phyloP scores from a whole-genome alignment of 1,140 invertebrate genomes.

The Drosophila littoralis region DNA sequence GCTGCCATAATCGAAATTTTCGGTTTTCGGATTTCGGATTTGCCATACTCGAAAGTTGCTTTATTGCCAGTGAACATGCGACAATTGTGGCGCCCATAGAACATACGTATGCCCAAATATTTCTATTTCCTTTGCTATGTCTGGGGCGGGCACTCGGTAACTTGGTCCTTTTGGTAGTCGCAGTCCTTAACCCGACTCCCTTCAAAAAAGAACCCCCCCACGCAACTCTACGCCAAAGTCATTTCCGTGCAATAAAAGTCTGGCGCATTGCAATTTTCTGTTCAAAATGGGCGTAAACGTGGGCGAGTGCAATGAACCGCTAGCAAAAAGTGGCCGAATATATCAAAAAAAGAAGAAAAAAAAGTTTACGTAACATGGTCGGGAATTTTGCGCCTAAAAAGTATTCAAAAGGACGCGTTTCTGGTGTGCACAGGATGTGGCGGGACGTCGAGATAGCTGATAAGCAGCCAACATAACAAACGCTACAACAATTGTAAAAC shows the following conservation, averaged over 20 bases:
- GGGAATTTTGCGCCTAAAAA: slow-evolving; percentile 62
- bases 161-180: too few relatives aligned
- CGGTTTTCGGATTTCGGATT: slow-evolving; percentile 49
- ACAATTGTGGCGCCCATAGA: slow-evolving; percentile 46
- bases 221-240: slow-evolving; percentile 43
- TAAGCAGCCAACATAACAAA: slow-evolving; percentile 49
- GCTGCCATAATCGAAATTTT: slow-evolving; percentile 73
- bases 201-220: slow-evolving; percentile 15
- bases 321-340: slow-evolving; percentile 24
- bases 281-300: slow-evolving; percentile 19
- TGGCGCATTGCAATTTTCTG: slow-evolving; percentile 68
- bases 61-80: slow-evolving; percentile 70
- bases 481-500: slow-evolving; percentile 32
- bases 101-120: slow-evolving; percentile 9
- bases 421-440: neutral
- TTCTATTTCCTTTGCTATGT: slow-evolving; percentile 23
- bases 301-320: slow-evolving; percentile 67
- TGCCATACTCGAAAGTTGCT: slow-evolving; percentile 26
- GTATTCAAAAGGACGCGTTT: slow-evolving; percentile 24
- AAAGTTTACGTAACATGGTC: slow-evolving; percentile 50
- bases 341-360: slow-evolving; percentile 44
- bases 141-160: slow-evolving; percentile 36
- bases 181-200: neutral
- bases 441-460: slow-evolving; percentile 26
- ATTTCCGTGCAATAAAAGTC: slow-evolving; percentile 76